Evolutionary conservation across 92 coral and sea anemone species (phyloP), one percentile per base, ranked within the genome.

Genomic region (Paramuricea clavata): DNA sequence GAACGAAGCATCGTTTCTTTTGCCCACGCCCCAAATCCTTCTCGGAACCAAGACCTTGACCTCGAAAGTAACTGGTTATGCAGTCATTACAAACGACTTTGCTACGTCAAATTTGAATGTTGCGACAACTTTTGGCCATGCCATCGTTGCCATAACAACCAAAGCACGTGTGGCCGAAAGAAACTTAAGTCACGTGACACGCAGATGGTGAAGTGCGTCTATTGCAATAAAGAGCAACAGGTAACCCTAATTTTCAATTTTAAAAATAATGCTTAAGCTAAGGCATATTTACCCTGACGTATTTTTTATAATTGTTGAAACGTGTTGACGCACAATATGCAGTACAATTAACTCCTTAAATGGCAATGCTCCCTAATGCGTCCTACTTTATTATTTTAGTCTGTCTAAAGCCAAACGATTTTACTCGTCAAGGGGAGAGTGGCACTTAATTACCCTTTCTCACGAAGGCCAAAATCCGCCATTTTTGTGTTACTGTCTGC

Each of bases 131-230:
- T 87, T 85, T 89, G 82, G 49, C 92, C 93, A 22, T 95, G 98
- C 72, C 97, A 95, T 79, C 93, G 97, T 12, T 95, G 98, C 86
- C 98, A 95, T 82, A 95, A 95, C 74, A 57, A 79, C 12, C 44
- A 39, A 39, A 39, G 44, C 44, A 39, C 44, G 44, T 95, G 98
- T 50, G 65, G 76, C 1, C 61, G 85, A 0, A 87, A 82, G 25
- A 90, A 92, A 34, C 73, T 82, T 49, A 95, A 93, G 49, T 97
- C 97, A 4, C 82, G 77, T 12, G 81, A 94, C 47, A 93, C 98
- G 19, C 92, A 94, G 21, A 94, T 90, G 42, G 61, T 95, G 10
- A 87, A 88, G 43, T 95, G 98, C 49, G 88, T 72, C 2, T 59
- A 82, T n/a, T 95, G 98, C 39, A 35, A 57, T 26, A 82, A 83